Conservation (phyloP, 1,140 invertebrate species). For the Nasonia longicornis region DNA sequence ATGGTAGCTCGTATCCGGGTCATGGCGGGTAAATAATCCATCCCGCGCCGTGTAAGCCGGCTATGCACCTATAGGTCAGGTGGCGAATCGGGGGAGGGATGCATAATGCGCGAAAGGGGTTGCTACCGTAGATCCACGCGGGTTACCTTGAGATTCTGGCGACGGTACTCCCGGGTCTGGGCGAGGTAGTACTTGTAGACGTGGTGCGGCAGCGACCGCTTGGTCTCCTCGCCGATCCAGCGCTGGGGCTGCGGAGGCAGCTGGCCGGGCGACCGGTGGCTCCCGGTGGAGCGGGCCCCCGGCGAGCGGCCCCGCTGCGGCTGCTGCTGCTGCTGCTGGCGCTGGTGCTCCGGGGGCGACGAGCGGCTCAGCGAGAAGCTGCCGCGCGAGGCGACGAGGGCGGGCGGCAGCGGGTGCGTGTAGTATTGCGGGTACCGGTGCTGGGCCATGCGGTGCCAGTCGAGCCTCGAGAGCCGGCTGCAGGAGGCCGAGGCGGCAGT, state of each 20-base stretch:
- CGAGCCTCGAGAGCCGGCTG: conserved; percentile 43
- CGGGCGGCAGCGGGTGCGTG: conserved; percentile 59
- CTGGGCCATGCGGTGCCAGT: background rate
- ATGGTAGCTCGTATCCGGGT: background rate
- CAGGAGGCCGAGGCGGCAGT: conserved; percentile 45
- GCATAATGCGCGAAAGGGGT: background rate
- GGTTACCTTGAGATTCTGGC: conserved; percentile 60
- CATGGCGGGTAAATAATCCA: background rate
- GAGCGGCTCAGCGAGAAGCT: conserved; percentile 56
- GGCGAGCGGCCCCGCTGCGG: conserved; percentile 60
- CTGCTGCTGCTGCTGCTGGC: conserved; percentile 28
- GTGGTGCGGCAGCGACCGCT: conserved; percentile 73
- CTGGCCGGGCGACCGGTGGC: conserved; percentile 55
- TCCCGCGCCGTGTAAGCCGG: background rate
- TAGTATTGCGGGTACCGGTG: conserved; percentile 50
- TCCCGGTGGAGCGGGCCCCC: conserved; percentile 51
- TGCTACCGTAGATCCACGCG: background rate
- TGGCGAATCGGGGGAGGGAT: background rate
- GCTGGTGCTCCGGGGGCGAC: conserved; percentile 44
- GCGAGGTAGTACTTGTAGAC: conserved; percentile 79
- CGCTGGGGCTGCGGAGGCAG: conserved; percentile 51
- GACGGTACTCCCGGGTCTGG: conserved; percentile 69
- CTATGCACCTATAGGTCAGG: background rate
- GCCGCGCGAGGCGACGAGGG: conserved; percentile 49
- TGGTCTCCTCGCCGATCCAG: conserved; percentile 79